Evolutionary conservation across 2,113 vertebrate species (phyloP).

Genomic region (Elephas maximus): DNA sequence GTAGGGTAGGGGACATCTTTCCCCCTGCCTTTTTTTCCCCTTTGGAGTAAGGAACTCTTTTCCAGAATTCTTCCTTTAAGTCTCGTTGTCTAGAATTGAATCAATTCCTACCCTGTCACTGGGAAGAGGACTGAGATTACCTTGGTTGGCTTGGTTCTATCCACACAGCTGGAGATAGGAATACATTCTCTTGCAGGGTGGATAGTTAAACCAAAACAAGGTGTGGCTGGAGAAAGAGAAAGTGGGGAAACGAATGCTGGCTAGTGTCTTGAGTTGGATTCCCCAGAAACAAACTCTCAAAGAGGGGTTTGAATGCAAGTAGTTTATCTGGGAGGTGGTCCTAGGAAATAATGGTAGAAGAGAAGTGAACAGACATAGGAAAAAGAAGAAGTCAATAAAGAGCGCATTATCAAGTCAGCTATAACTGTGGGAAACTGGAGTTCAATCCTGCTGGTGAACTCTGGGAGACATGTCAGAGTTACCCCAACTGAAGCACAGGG

Average conservation of each 20-base stretch:
- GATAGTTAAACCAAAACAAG: background rate
- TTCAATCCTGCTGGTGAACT: too few species aligned
- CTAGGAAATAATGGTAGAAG: background rate
- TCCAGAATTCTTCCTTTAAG: background rate
- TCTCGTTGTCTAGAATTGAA: background rate
- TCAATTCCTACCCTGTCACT: background rate
- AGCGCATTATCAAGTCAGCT: too few species aligned
- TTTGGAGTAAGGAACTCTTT: conserved; percentile 13
- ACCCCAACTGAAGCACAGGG: background rate
- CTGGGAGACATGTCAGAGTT: conserved; percentile 25
- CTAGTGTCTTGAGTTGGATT: background rate
- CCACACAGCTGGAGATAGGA: background rate
- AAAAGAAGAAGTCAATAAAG: too few species aligned
- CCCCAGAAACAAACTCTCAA: background rate
- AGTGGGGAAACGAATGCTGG: background rate
- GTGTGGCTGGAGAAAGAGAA: background rate
- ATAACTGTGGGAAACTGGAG: too few species aligned
- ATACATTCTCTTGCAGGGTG: background rate
- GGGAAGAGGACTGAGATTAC: background rate
- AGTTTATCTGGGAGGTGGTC: background rate
- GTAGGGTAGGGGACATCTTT: background rate
- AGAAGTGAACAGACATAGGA: background rate
- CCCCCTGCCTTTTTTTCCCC: background rate
- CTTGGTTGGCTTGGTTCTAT: background rate
- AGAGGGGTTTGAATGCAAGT: background rate